A percentile compares a stretch with the other conserved stretches of the same genome.
phyloP scores from a whole-genome alignment of 2,113 vertebrate genomes.

The Chrysochloris asiatica region DNA sequence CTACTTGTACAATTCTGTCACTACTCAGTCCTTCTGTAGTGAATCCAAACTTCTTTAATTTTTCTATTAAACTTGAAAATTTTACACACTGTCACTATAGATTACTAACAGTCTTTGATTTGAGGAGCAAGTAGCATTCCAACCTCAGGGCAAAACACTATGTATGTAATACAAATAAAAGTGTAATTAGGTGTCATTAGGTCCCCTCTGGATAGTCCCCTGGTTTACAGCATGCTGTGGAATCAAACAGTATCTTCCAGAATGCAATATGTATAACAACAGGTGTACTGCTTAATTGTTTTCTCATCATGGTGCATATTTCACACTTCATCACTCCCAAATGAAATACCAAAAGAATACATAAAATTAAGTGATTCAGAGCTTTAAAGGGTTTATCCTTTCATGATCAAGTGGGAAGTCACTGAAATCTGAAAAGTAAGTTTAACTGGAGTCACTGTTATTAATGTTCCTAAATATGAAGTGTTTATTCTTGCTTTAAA shows the following conservation, averaged over 20 bases:
- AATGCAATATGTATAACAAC: conserved; percentile 67
- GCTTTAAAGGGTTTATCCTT: conserved; percentile 72
- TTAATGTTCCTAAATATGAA: conserved; percentile 63
- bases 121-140: conserved; percentile 37
- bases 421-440: conserved; percentile 65
- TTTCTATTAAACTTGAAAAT: conserved; percentile 64
- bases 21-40: background rate
- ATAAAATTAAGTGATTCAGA: conserved; percentile 82
- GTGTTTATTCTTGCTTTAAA: conserved; percentile 71
- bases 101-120: conserved; percentile 59
- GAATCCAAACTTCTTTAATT: background rate
- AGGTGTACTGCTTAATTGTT: conserved; percentile 83
- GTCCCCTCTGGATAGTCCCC: conserved; percentile 60
- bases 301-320: conserved; percentile 80
- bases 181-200: conserved; percentile 16
- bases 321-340: conserved; percentile 83
- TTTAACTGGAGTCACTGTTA: conserved; percentile 61
- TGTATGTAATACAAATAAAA: background rate
- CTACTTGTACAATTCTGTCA: background rate
- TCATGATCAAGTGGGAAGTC: conserved; percentile 59
- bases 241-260: conserved; percentile 57
- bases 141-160: background rate
- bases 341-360: conserved; percentile 82
- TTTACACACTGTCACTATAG: conserved; percentile 40
- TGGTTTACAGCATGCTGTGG: conserved; percentile 54